A percentile compares a stretch with the other conserved stretches of the same genome.
Evolutionary conservation across 2,888 invertebrate genomes (phyloP).

Genomic region (Taphrorychus bicolor): DNA sequence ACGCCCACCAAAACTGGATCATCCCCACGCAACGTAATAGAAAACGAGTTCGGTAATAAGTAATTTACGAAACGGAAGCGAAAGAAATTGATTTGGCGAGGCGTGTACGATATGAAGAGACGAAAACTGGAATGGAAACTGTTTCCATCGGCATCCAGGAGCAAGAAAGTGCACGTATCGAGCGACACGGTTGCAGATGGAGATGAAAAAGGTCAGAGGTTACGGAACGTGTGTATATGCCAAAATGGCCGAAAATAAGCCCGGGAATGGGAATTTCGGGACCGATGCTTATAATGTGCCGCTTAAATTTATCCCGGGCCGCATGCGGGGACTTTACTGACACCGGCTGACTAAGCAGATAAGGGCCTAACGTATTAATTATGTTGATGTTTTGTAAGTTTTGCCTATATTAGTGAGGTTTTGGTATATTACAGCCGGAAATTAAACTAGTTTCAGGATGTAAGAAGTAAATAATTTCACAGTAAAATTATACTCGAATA

Average conservation of each 20-base stretch:
- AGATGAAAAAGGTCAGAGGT: conserved; percentile 21
- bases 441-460: no score
- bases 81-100: not conserved
- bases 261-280: conserved; percentile 24
- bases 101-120: not conserved
- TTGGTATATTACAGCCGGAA: no score
- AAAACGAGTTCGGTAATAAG: not conserved
- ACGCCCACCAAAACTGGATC: not conserved
- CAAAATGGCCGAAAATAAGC: conserved; percentile 28
- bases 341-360: not conserved
- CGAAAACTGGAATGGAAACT: not conserved
- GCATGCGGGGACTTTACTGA: not conserved
- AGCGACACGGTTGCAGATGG: conserved; percentile 25
- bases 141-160: not conserved
- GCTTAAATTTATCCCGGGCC: conserved; percentile 11
- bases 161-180: conserved; percentile 29
- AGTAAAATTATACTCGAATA: no score
- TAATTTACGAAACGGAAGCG: not conserved
- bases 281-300: conserved; percentile 17
- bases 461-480: no score
- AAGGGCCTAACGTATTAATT: not conserved
- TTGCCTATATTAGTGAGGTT: no score
- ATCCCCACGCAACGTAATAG: not conserved
- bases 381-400: no score
- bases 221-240: conserved; percentile 14